Evolutionary conservation across 2,888 invertebrate genomes (phyloP).

Genomic region (Cordylochernes scorpioides): DNA sequence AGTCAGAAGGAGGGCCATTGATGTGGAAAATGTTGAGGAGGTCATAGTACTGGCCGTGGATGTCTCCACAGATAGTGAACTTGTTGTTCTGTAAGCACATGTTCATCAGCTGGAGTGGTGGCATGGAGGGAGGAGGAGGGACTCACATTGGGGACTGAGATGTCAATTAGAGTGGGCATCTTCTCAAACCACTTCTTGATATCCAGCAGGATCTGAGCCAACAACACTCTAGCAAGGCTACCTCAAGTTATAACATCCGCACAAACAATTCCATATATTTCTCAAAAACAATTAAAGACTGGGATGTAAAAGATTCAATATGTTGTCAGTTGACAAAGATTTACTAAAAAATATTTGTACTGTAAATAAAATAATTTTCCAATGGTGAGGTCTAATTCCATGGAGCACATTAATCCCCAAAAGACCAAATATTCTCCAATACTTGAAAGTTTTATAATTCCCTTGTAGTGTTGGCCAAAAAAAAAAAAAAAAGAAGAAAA

Average conservation of each 20-base stretch:
- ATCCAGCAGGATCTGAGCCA: slow-evolving; percentile 59
- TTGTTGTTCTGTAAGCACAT: slow-evolving; percentile 34
- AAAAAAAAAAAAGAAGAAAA: slow-evolving; percentile 2
- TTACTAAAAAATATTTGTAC: neutral
- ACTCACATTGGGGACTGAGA: slow-evolving; percentile 42
- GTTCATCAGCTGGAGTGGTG: neutral
- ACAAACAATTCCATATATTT: neutral
- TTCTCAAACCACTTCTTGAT: slow-evolving; percentile 54
- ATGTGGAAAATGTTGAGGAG: slow-evolving; percentile 86
- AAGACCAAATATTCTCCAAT: neutral
- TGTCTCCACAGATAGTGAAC: slow-evolving; percentile 94
- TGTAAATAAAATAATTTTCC: neutral
- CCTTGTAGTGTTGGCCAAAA: too few relatives aligned
- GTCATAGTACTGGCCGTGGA: slow-evolving; percentile 97
- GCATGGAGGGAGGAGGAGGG: neutral
- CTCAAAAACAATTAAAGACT: neutral
- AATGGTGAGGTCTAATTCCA: neutral
- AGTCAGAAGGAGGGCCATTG: slow-evolving; percentile 79
- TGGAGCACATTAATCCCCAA: too few relatives aligned
- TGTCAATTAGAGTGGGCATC: slow-evolving; percentile 66
- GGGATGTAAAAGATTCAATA: too few relatives aligned
- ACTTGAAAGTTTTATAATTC: neutral
- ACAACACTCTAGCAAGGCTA: slow-evolving; percentile 3
- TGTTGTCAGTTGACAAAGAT: too few relatives aligned
- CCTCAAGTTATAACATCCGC: neutral